These are phyloP conservation scores for Latrodectus elegans DNA, from an alignment of 2,888 invertebrate species.

Conservation along the genomic window DNA sequence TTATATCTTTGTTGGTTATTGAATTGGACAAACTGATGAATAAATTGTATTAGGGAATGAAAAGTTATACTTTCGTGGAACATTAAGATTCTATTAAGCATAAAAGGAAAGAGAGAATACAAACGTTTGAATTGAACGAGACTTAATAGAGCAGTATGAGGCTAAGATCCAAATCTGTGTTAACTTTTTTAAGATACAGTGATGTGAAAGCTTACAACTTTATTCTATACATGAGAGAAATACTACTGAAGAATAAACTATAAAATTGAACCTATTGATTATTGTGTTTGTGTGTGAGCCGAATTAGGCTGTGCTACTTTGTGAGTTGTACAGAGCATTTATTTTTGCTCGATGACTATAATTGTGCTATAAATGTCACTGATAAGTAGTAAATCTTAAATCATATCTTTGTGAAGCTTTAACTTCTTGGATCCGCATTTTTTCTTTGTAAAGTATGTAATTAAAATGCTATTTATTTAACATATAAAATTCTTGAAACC, in stretches of 20 bases:
- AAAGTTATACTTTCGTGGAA: no score
- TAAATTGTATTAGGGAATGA: background rate
- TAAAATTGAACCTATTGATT: no score
- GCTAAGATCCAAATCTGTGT: background rate
- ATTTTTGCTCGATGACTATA: background rate
- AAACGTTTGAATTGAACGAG: no score
- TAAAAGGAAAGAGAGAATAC: no score
- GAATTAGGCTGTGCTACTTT: no score
- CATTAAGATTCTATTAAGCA: no score
- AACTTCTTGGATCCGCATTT: background rate
- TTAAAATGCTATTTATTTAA: background rate
- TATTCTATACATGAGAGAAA: no score
- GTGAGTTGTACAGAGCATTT: background rate
- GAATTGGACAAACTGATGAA: background rate
- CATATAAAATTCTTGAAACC: no score
- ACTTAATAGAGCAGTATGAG: no score
- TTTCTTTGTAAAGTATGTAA: background rate
- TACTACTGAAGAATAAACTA: no score
- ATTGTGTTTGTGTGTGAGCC: no score
- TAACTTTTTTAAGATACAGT: background rate
- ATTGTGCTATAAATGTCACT: background rate
- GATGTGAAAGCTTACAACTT: no score
- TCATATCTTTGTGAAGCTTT: background rate
- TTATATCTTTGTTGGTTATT: constrained; percentile 12
- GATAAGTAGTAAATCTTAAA: background rate